Conservation (phyloP, 2,797 vertebrate species). For the Mormyrus proboscirostris region DNA sequence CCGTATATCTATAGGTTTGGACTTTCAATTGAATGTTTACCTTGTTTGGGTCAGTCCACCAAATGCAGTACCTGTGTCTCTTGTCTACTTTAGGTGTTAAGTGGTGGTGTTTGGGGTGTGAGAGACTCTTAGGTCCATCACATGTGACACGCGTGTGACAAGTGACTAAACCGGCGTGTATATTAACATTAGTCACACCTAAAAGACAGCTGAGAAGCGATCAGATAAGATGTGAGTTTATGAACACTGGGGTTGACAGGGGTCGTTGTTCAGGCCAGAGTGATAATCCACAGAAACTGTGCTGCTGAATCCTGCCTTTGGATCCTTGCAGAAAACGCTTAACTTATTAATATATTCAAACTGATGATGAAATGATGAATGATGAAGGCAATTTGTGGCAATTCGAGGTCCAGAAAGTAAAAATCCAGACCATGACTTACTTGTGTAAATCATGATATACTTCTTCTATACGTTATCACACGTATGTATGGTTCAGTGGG, state of each 20-base stretch:
- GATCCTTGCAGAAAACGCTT: neutral
- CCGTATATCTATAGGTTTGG: neutral
- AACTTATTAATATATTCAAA: neutral
- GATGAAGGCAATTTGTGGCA: too few species aligned
- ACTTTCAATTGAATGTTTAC: neutral
- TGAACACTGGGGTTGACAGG: neutral
- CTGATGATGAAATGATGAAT: neutral
- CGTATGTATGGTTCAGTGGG: too few species aligned
- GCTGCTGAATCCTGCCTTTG: neutral
- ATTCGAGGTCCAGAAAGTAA: too few species aligned
- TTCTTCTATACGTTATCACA: too few species aligned
- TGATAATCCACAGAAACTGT: neutral
- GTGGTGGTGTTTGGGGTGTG: neutral
- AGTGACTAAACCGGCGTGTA: neutral
- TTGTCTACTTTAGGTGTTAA: neutral
- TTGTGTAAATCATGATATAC: too few species aligned
- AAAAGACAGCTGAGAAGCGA: neutral
- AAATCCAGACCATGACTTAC: too few species aligned
- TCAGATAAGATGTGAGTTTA: neutral
- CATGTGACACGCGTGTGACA: neutral
- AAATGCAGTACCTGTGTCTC: neutral
- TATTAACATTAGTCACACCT: neutral
- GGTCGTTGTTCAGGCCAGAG: neutral
- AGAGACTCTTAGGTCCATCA: neutral
- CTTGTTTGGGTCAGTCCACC: neutral